Evolutionary conservation across 37 sponge, comb jelly and placozoan species (phyloP).

Genomic region (Beroe ovata): DNA sequence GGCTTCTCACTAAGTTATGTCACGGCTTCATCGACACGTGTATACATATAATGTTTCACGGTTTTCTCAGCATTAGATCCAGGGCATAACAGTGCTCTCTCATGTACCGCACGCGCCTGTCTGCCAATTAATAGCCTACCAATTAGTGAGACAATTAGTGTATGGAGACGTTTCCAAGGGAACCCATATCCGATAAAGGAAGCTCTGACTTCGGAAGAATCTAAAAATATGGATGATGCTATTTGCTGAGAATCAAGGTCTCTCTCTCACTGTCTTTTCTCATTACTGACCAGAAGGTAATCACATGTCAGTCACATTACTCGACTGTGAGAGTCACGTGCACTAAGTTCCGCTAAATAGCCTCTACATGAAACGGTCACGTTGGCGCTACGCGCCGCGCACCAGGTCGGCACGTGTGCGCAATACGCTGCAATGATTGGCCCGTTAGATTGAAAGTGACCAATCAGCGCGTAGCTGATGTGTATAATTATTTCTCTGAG

Average conservation of each 20-base stretch:
- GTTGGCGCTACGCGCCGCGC: constrained; percentile 13
- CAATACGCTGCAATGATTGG: constrained; percentile 23
- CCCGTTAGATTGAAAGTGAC: background rate
- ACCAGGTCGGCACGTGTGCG: background rate
- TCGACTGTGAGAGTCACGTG: constrained; percentile 19
- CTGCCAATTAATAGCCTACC: too few species aligned
- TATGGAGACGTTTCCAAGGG: background rate
- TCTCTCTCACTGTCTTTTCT: background rate
- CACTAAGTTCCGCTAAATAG: background rate
- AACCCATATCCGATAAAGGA: background rate
- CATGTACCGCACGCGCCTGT: too few species aligned
- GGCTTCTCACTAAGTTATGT: too few species aligned
- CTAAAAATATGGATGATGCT: constrained; percentile 57
- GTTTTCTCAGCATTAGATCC: too few species aligned
- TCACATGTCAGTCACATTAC: background rate
- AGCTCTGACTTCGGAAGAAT: background rate
- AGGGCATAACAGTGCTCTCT: too few species aligned
- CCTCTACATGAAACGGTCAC: background rate
- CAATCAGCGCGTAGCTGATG: constrained; percentile 53
- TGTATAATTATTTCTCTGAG: constrained; percentile 1
- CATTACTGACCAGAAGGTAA: background rate
- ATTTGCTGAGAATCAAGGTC: background rate
- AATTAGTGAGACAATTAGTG: background rate
- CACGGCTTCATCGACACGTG: too few species aligned
- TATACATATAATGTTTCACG: too few species aligned